Base-by-base conservation (phyloP, 2,888 invertebrate species). In the Netelia inedita region DNA sequence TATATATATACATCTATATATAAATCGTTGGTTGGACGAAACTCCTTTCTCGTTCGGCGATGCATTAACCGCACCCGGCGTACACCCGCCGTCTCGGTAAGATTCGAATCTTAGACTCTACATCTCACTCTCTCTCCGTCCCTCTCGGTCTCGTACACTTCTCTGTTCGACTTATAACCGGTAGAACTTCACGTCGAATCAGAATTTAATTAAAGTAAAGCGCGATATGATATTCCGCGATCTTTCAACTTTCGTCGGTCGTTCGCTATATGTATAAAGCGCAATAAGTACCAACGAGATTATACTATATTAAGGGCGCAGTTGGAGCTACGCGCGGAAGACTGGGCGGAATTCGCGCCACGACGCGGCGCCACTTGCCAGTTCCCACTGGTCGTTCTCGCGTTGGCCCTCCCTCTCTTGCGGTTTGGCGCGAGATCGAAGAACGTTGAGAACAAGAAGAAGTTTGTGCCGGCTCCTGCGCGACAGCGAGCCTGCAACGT, bases 181-280 rank as follows among this genome's bases (percentile, higher is more conserved):
- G 61, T 16, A 14, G 59, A 83, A 84, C 80, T 84, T 73, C 14
- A 91, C 90, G 91, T 92, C 89, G 92, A 92, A 93, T 93, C 92
- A 92, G 91, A 93, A 92, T 93, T 93, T 93, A 93, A 93, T 93
- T 93, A 93, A 93, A 93, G 91, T 91, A 91, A 92, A 93, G 91
- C 90, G 91, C 90, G 89, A 90, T 92, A 93, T 92, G 92, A 93
- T 93, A 91, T 91, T 90, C 89, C 89, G 82, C 88, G 88, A 88
- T 89, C 88, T 85, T 87, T 84, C 82, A 79, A 88, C 86, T 78
- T 82, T 66, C 74, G 46, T 53, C 71, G 19, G 63, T 72, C 6
- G 10, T 43, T 57, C 63, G 19, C 46, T 8, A 21, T 28, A 11
- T 61, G 41, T 14, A 11, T 10, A 53, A 21, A 1, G 21, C 35